These are phyloP conservation scores for Cyprinodon variegatus DNA, from an alignment of 2,113 vertebrate genomes.

Conservation along the genomic window DNA sequence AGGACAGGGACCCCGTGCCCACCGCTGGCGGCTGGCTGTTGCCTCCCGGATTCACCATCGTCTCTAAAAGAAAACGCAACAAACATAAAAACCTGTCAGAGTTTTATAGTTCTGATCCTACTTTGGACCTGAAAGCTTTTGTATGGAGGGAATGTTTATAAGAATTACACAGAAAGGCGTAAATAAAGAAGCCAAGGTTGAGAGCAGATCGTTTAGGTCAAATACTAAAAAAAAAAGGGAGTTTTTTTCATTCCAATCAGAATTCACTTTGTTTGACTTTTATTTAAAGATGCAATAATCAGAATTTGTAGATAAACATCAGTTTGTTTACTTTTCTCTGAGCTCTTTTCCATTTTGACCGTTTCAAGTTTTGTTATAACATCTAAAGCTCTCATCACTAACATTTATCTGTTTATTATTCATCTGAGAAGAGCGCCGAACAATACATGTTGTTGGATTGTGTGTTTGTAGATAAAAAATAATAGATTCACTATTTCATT, in stretches of 20 bases:
- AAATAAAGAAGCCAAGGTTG: not conserved
- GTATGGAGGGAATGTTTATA: not conserved
- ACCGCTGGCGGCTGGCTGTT: constrained; percentile 92
- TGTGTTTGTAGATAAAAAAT: not conserved
- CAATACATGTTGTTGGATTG: not conserved
- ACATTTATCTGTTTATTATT: not conserved
- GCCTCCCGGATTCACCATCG: constrained; percentile 97
- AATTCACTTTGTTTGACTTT: not conserved
- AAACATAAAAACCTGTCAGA: constrained; percentile 10
- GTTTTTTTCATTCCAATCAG: not conserved
- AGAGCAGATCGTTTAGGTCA: not conserved
- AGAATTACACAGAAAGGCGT: not conserved
- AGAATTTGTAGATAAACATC: not conserved
- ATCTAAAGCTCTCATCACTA: not conserved
- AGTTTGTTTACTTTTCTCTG: not conserved
- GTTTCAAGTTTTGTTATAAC: not conserved
- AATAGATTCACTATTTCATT: not conserved
- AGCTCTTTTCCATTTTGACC: too few species aligned
- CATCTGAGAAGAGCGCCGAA: not conserved
- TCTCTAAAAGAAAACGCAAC: constrained; percentile 57
- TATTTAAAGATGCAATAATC: too few species aligned
- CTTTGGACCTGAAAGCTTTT: not conserved
- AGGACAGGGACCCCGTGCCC: constrained; percentile 91
- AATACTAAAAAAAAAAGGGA: not conserved
- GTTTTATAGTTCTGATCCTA: not conserved